Evolutionary conservation across 92 coral and sea anemone species (phyloP), one percentile per base, ranked within the genome.

Genomic region (Muricea muricata): DNA sequence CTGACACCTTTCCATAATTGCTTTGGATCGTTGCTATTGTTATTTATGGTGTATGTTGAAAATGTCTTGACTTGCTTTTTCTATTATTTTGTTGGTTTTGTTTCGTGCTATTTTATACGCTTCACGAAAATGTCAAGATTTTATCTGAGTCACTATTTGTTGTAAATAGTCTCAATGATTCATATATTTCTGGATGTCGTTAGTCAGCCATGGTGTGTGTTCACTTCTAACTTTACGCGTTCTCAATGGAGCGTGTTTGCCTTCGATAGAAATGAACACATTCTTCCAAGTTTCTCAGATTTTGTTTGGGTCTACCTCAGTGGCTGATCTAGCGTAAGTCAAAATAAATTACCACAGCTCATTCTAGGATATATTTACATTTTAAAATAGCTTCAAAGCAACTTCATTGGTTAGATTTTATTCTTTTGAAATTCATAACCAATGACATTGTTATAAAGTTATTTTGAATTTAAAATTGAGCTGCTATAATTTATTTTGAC

Each of bases 61-160:
- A 40, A 32, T 32, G 26, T 34, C 52, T 37, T 17, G 42, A 32
- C 23, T 70, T 17, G 75, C 37, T 20, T 42, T 33, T 20, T 20
- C 28, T 23, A 72, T 57, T 23, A 42, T 72, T 42, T 20, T 39
- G 46, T 72, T 72, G 29, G 47, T 48, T 72, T 42, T 37, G 26
- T 72, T 72, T 34, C 78, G 52, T 4, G 78, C 41, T 20, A 34
- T 72, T 72, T 72, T 72, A 68, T 68, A 68, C 5, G 78, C 54
- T 20, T 20, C 29, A 40, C 41, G 31, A 25, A 34, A 72, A 72
- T 72, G 20, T 26, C 28, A 14, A 34, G 78, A 72, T 17, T 39
- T 48, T 7, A 57, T 39, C n/a, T 26, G 55, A 7, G 47, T 72
- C 12, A 57, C 41, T 72, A 39, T 72, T 15, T 39, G 26, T 48